Evolutionary conservation across 2,113 vertebrate genomes (phyloP).

Genomic region (Tringa solitaria): DNA sequence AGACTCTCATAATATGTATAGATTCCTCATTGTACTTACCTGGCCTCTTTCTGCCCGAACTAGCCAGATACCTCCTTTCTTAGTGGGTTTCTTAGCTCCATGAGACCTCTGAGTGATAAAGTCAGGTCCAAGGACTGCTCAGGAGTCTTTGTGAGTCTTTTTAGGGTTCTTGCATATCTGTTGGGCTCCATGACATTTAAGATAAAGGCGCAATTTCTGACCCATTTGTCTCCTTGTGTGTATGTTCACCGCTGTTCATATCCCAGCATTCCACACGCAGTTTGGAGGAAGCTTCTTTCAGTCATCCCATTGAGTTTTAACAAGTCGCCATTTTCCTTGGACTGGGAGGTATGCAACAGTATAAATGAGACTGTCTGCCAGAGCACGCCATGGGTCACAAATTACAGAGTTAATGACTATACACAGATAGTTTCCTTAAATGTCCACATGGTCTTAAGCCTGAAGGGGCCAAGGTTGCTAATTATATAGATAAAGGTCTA

Average conservation of each 20-base stretch:
- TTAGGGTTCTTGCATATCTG: neutral
- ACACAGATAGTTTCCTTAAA: neutral
- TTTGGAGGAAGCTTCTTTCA: neutral
- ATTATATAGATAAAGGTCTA: neutral
- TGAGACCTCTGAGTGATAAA: neutral
- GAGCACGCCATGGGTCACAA: neutral
- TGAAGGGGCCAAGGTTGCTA: neutral
- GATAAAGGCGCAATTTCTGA: neutral
- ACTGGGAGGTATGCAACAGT: neutral
- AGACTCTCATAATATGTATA: neutral
- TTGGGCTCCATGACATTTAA: rapidly evolving
- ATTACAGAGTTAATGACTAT: neutral
- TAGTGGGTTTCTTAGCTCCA: neutral
- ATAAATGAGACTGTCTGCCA: neutral
- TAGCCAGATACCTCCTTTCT: neutral
- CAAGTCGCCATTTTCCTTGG: neutral
- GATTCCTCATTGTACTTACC: neutral
- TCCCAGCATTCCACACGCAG: neutral
- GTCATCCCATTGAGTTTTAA: rapidly evolving
- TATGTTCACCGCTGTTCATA: neutral
- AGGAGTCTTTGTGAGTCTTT: neutral
- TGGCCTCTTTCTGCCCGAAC: neutral
- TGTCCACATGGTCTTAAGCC: neutral
- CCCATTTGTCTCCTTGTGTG: neutral
- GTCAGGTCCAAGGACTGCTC: neutral